A percentile compares a stretch with the other conserved stretches of the same genome.
These are phyloP conservation scores for Xenus cinereus DNA, from an alignment of 2,113 vertebrate genomes.

Conservation along the genomic window DNA sequence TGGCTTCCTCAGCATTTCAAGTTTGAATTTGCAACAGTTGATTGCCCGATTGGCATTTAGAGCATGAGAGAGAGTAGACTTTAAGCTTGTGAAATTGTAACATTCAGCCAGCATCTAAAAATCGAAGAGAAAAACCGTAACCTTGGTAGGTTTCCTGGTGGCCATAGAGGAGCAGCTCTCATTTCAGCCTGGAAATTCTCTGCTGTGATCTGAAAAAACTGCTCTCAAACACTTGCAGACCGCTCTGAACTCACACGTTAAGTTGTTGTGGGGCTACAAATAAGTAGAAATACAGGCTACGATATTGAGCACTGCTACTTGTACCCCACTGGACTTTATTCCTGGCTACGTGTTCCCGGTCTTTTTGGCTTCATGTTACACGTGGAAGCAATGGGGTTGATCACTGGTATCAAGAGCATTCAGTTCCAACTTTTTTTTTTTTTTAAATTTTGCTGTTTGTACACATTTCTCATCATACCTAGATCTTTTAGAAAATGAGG, in stretches of 20 bases:
- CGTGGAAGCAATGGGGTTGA: not conserved
- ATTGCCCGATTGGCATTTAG: conserved; percentile 30
- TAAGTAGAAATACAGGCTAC: not conserved
- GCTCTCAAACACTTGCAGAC: not conserved
- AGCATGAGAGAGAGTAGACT: not conserved
- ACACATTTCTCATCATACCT: not conserved
- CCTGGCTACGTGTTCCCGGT: rapidly evolving
- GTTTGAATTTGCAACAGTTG: conserved; percentile 56
- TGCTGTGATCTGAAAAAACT: conserved; percentile 12
- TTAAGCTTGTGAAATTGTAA: conserved; percentile 48
- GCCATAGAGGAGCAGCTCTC: not conserved
- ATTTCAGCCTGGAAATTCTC: conserved; percentile 5
- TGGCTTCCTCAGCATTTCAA: conserved; percentile 70
- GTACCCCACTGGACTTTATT: not conserved
- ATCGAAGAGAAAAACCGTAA: conserved; percentile 5
- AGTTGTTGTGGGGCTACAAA: not conserved
- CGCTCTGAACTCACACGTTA: not conserved
- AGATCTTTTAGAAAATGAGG: not conserved
- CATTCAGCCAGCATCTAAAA: not conserved
- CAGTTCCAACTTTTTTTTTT: not conserved
- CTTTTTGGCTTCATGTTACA: not conserved
- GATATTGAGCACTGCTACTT: not conserved
- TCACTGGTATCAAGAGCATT: not conserved
- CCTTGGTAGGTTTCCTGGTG: not conserved
- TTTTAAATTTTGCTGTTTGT: not conserved